Conservation (phyloP, 2,888 invertebrate genomes). For the Mythimna impura region DNA sequence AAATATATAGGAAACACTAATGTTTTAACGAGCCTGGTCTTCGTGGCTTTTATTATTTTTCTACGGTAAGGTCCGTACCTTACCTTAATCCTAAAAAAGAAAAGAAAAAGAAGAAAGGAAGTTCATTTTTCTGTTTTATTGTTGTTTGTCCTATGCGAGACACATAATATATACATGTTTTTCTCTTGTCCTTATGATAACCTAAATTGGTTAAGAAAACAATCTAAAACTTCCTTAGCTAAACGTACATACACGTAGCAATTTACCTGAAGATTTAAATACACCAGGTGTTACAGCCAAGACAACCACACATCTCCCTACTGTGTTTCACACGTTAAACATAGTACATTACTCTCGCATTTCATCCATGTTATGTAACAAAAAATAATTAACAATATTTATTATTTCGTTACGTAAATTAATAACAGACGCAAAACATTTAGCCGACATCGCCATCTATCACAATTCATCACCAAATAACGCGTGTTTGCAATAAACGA, state of each 20-base stretch:
- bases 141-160: too few species aligned
- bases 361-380: constrained; percentile 13
- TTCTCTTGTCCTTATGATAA: background rate
- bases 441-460: constrained; percentile 52
- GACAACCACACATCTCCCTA: background rate
- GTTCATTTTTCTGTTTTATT: too few species aligned
- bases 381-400: constrained; percentile 57
- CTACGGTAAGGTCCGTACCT: too few species aligned
- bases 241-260: background rate
- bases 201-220: background rate
- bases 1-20: too few species aligned
- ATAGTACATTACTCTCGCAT: constrained; percentile 16
- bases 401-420: constrained; percentile 55
- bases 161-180: too few species aligned
- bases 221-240: background rate
- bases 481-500: constrained; percentile 49
- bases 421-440: constrained; percentile 56
- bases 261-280: constrained; percentile 9
- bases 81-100: too few species aligned
- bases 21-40: too few species aligned
- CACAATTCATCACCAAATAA: constrained; percentile 64
- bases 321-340: background rate
- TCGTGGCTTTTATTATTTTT: too few species aligned
- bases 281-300: background rate
- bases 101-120: too few species aligned